These are phyloP conservation scores for Charaxes varanes DNA, from an alignment of 1,140 invertebrate species.

Conservation along the genomic window DNA sequence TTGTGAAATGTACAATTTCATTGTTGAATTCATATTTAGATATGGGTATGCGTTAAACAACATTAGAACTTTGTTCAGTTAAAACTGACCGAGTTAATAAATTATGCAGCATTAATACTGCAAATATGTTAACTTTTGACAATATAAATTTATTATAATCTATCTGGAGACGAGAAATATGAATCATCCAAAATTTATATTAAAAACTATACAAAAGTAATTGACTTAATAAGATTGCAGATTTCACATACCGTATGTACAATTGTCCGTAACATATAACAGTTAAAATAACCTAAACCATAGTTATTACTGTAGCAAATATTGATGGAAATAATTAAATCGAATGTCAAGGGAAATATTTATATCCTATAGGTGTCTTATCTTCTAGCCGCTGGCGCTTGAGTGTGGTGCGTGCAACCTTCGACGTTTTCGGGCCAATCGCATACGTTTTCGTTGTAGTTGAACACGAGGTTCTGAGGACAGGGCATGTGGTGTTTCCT, in stretches of 20 bases:
- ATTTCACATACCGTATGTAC: no score
- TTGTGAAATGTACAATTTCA: no score
- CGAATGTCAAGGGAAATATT: constrained; percentile 8
- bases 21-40: neutral
- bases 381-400: constrained; percentile 79
- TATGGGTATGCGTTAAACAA: no score
- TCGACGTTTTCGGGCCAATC: constrained; percentile 97
- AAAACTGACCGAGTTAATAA: no score
- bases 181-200: no score
- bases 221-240: no score
- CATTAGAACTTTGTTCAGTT: no score
- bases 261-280: constrained; percentile 4
- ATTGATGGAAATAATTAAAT: constrained; percentile 1
- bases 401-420: constrained; percentile 88
- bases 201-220: no score
- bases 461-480: constrained; percentile 94
- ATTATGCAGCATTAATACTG: no score
- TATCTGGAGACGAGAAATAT: no score
- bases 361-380: constrained; percentile 21
- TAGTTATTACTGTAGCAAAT: neutral
- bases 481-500: constrained; percentile 98
- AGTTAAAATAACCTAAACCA: constrained; percentile 12
- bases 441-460: constrained; percentile 94
- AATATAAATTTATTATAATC: no score
- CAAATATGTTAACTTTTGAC: no score